Evolutionary conservation across 2,797 vertebrate genomes (phyloP).

Genomic region (Pogoniulus pusillus): DNA sequence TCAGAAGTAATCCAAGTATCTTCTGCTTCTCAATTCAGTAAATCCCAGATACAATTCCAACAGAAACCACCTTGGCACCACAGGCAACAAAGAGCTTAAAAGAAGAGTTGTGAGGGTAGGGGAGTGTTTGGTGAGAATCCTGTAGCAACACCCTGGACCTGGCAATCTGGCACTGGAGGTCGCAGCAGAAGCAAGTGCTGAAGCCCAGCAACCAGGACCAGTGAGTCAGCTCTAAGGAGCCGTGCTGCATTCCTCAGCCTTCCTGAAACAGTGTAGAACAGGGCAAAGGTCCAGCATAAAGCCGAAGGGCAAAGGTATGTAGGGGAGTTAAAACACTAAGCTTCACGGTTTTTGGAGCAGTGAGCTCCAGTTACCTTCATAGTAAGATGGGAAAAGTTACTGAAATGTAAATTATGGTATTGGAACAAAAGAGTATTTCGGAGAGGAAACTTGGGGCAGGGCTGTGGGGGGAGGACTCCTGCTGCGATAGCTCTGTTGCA

Average conservation of each 20-base stretch:
- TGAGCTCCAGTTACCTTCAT: neutral
- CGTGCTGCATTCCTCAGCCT: neutral
- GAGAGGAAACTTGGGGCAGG: neutral
- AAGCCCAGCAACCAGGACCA: slow-evolving; percentile 1
- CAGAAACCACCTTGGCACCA: neutral
- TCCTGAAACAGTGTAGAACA: slow-evolving; percentile 44
- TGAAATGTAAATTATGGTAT: neutral
- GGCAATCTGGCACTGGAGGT: neutral
- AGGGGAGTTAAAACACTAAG: neutral
- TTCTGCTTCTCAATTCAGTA: neutral
- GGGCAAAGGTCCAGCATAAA: slow-evolving; percentile 67
- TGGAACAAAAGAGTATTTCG: neutral
- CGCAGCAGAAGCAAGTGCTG: neutral
- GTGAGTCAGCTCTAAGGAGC: slow-evolving; percentile 58
- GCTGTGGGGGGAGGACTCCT: neutral
- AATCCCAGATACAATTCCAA: neutral
- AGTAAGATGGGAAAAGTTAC: neutral
- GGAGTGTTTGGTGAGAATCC: neutral
- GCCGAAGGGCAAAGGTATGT: slow-evolving; percentile 55
- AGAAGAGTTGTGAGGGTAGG: neutral
- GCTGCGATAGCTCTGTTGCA: slow-evolving; percentile 58
- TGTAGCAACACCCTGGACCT: fast-evolving
- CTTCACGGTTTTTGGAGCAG: neutral
- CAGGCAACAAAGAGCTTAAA: neutral
- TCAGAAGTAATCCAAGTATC: neutral